Percentiles rank a stretch among this genome's conserved stretches.
phyloP scores from a whole-genome alignment of 2,113 vertebrate genomes.

The Ophthalmolycus amberensis region DNA sequence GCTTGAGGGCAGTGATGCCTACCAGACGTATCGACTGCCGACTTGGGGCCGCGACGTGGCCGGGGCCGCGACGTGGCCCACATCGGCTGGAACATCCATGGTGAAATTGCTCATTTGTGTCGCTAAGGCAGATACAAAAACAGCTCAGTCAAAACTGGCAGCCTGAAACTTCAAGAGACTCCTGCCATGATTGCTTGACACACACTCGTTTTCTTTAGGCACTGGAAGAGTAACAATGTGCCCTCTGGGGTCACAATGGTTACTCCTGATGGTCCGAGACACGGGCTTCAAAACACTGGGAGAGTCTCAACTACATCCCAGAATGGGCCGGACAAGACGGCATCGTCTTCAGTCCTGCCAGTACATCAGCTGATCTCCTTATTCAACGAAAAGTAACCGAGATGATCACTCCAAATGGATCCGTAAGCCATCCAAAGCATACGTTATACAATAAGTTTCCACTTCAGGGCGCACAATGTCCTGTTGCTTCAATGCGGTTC shows the following conservation, averaged over 20 bases:
- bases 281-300: background rate
- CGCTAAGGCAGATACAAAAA: background rate
- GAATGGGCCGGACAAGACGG: background rate
- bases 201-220: background rate
- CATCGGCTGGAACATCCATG: background rate
- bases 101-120: conserved; percentile 32
- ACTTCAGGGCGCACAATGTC: background rate
- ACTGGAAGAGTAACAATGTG: background rate
- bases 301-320: conserved; percentile 1
- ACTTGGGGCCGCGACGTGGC: conserved; percentile 7
- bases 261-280: conserved; percentile 1
- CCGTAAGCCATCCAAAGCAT: background rate
- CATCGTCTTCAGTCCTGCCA: background rate
- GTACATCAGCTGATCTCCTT: background rate
- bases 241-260: background rate
- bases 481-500: background rate
- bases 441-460: background rate
- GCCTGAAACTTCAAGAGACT: background rate
- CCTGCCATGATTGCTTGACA: background rate
- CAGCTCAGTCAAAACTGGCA: conserved; percentile 2
- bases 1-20: conserved; percentile 26
- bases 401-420: background rate
- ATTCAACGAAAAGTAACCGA: background rate
- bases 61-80: background rate
- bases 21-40: conserved; percentile 1